Evolutionary conservation across 2,888 invertebrate species (phyloP).

Genomic region (Hydroisotoma schaefferi): DNA sequence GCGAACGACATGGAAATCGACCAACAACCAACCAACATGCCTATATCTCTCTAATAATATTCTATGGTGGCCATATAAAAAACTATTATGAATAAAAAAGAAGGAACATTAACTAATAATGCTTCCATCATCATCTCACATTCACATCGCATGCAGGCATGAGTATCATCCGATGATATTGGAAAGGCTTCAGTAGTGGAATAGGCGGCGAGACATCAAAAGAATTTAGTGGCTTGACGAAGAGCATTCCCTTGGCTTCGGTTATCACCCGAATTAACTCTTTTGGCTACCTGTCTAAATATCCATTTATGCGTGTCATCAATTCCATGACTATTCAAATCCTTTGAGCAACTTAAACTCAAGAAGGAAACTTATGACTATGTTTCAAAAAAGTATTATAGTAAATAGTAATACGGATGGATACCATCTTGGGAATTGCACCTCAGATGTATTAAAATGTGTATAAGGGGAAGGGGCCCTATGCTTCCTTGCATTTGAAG

Average conservation of each 20-base stretch:
- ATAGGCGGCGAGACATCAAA: conserved; percentile 45
- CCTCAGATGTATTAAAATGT: too few relatives aligned
- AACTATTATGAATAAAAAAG: not conserved
- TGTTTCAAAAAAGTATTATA: too few relatives aligned
- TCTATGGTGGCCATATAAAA: not conserved
- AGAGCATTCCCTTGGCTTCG: conserved; percentile 40
- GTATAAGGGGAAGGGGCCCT: too few relatives aligned
- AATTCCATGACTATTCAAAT: too few relatives aligned
- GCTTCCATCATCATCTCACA: conserved; percentile 1
- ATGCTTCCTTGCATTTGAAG: too few relatives aligned
- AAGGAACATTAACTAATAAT: not conserved
- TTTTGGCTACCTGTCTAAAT: conserved; percentile 46
- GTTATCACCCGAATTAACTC: conserved; percentile 47
- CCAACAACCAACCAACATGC: not conserved
- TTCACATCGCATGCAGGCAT: too few relatives aligned
- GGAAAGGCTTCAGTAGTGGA: conserved; percentile 39
- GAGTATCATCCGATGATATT: conserved; percentile 31
- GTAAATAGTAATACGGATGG: too few relatives aligned
- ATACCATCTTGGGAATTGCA: too few relatives aligned
- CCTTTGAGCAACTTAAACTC: too few relatives aligned
- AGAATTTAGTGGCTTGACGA: conserved; percentile 30
- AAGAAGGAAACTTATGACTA: too few relatives aligned
- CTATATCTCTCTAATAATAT: not conserved
- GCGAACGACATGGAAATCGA: too few relatives aligned
- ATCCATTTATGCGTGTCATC: conserved; percentile 31